phyloP scores from a whole-genome alignment of 2,888 invertebrate species.

The Clanis bilineata region DNA sequence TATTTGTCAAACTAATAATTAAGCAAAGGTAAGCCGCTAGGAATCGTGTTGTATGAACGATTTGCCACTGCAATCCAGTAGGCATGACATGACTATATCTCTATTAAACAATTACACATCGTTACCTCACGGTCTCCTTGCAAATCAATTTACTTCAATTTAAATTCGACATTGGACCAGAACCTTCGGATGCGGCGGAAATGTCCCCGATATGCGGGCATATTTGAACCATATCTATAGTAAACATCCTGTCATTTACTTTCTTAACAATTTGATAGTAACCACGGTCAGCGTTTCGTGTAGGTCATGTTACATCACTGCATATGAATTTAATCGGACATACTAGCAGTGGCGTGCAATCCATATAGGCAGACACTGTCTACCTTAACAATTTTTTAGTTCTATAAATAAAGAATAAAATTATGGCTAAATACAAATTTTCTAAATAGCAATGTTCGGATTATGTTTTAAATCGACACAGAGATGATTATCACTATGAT shows the following conservation, averaged over 20 bases:
- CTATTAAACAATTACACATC: conserved; percentile 9
- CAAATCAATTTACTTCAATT: conserved; percentile 19
- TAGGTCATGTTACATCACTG: conserved; percentile 6
- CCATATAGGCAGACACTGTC: not conserved
- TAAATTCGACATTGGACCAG: conserved; percentile 43
- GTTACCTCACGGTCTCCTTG: not conserved
- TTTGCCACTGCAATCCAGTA: not conserved
- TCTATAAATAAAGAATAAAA: no score
- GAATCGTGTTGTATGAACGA: no score
- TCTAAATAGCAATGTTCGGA: no score
- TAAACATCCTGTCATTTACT: conserved; percentile 51
- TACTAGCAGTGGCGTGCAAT: not conserved
- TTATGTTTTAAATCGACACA: no score
- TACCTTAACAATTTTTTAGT: no score
- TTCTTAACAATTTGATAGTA: conserved; percentile 33
- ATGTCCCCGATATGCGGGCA: conserved; percentile 30
- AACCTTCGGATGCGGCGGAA: conserved; percentile 53
- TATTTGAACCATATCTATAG: conserved; percentile 38
- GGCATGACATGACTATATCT: not conserved
- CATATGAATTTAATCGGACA: not conserved
- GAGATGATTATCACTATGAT: no score
- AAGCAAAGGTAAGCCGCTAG: no score
- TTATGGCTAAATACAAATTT: no score
- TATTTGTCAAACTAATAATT: no score
- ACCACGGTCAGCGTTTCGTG: conserved; percentile 1